Evolutionary conservation across 2,113 vertebrate species (phyloP), one percentile per base, ranked within the genome.

Genomic region (Myrmecobius fasciatus): DNA sequence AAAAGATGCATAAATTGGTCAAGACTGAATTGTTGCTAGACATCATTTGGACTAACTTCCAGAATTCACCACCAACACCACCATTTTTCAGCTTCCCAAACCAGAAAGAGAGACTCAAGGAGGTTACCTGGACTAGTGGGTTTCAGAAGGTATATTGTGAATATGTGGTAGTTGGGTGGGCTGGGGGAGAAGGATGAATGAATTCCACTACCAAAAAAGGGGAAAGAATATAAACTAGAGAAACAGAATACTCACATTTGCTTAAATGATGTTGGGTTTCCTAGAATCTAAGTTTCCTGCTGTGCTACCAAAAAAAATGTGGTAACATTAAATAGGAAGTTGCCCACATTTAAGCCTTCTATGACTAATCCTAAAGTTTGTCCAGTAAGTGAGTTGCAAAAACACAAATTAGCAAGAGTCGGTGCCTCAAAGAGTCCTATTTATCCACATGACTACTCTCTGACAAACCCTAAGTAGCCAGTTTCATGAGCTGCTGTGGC

Each of bases 161-260:
- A 53, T 92, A 54, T 46, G 8, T 36, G 28, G 60, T 92, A 14
- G 14, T 31, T 75, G 89, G 43, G 10, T 53, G 11, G 93, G 94
- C 36, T n/a, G 56, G 89, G 25, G 95, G 48, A 6, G 17, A 17
- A 93, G 14, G 49, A 3, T 31, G 89, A 92, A 92, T 60, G 89
- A 92, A 67, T n/a, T 56, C 90, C 75, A 89, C 28, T 90, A 75
- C 89, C 94, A 89, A 54, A 91, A 54, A 48, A 93, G 90, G 47
- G 7, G 46, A 94, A 94, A 9, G 95, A 31, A 67, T n/a, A 60
- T 17, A 94, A 88, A 14, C 52, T 89, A 89, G 52, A 0, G 1
- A 89, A 48, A 43, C 91, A 90, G 53, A 93, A 94, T 94, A 89
- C 93, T 93, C 92, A 94, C 52, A 52, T 20, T 10, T 94, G 60